Base-by-base conservation (phyloP, 2,113 vertebrate genomes). In the Strigops habroptila region DNA sequence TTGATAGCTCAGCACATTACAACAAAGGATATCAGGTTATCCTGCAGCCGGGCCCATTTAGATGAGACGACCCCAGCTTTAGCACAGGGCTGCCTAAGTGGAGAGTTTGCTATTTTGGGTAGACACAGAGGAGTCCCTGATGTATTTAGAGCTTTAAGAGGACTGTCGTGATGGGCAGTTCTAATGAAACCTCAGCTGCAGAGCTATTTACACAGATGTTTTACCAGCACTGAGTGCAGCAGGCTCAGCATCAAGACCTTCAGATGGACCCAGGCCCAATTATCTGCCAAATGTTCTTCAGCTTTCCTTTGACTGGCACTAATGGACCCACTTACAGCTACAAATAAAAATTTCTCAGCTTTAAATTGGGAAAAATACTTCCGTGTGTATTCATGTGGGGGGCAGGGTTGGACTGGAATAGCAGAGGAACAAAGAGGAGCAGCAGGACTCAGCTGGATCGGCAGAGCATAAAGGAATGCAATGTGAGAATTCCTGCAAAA, bases 181-280 rank as follows among this genome's bases (percentile, higher is more conserved):
- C 79, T 86, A 88, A 96, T 13, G 85, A 85, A 84, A 59, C 46
- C 76, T 87, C 92, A 51, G 87, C 95, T 90, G 82, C 90, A 83
- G 48, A 75, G 73, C 91, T 84, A 73, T 60, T 91, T 81, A n/a
- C 94, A 35, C 82, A 77, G 79, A 92, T 49, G 79, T 91, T 88
- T 70, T 67, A 62, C 87, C 87, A 74, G 73, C 52, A 44, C 82
- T 43, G 5, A 41, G 59, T 86, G 79, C 77, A 68, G 84, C 69
- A 35, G 55, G 44, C 75, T 86, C 88, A 10, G 6, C 82, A 51
- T 77, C 74, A 59, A 91, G 80, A 82, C 79, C 85, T 93, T 90
- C 69, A 88, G 79, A 88, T 80, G 83, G 87, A 84, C 78, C 85
- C 73, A 14, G 39, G 82, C 80, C 93, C 96, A 95, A 96, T 97